Percentiles rank a stretch among this genome's conserved stretches.
Conservation (phyloP, 2,888 invertebrate species). For the Lasius platythorax region DNA sequence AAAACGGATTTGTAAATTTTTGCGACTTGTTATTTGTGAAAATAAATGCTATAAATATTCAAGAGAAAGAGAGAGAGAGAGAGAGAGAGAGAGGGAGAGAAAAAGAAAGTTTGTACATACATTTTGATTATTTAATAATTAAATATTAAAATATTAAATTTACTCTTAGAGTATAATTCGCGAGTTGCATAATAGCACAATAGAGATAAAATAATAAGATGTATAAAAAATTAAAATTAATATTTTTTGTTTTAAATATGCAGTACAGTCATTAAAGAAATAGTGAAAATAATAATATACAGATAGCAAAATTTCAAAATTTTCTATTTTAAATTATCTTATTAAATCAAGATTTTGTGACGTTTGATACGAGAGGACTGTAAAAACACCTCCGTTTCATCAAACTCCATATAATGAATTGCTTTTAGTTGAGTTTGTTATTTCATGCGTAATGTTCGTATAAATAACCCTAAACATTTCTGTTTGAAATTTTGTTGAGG, state of each 20-base stretch:
- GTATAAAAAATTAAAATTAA: background rate
- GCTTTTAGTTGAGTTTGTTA: background rate
- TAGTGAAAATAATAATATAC: background rate
- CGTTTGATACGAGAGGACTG: background rate
- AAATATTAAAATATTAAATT: background rate
- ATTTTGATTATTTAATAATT: background rate
- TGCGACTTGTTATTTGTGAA: background rate
- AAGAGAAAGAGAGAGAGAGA: background rate
- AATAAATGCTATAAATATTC: background rate
- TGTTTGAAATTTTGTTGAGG: background rate
- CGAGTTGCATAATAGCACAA: background rate
- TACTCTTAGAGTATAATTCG: background rate
- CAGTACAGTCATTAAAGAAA: background rate
- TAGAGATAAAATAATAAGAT: background rate
- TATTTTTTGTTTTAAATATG: background rate
- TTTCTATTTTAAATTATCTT: background rate
- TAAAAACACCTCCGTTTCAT: background rate
- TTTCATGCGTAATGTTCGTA: background rate
- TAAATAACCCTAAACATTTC: background rate
- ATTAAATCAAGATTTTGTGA: background rate
- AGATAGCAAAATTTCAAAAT: background rate
- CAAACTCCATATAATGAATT: background rate
- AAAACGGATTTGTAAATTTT: slow-evolving; percentile 11
- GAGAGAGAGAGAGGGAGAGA: background rate
- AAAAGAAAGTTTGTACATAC: background rate